These are phyloP conservation scores for Sus cebifrons DNA, from an alignment of 2,797 vertebrate species.

Conservation along the genomic window DNA sequence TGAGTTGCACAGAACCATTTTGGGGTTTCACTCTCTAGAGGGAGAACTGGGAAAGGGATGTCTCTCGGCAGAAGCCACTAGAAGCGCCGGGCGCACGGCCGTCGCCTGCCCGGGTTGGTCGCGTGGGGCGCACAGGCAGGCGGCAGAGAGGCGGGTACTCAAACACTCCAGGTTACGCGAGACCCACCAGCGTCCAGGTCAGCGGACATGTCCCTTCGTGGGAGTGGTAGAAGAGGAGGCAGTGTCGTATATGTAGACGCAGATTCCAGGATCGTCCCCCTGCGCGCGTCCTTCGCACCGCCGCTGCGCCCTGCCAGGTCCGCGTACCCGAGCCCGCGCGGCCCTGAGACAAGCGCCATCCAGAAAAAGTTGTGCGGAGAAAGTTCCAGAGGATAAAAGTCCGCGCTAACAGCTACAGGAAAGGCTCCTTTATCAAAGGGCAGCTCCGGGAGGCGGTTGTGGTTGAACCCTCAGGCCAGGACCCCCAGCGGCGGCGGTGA, in stretches of 20 bases:
- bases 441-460: neutral
- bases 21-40: neutral
- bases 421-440: neutral
- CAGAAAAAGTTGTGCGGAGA: constrained; percentile 76
- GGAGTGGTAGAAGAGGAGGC: neutral
- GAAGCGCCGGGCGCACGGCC: neutral
- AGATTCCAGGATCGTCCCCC: too few species aligned
- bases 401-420: too few species aligned
- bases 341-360: neutral
- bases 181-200: neutral
- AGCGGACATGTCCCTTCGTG: neutral
- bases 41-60: neutral
- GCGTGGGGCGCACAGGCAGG: neutral
- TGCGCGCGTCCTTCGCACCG: neutral
- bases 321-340: neutral
- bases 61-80: neutral
- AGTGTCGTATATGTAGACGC: neutral
- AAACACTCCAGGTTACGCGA: neutral
- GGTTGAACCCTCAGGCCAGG: neutral
- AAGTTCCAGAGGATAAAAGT: constrained; percentile 61
- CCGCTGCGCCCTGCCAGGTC: neutral
- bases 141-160: neutral
- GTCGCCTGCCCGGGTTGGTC: neutral
- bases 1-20: constrained; percentile 47
- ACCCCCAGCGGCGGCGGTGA: neutral